Conservation (phyloP, 2,797 vertebrate species). For the Halcyon badia region DNA sequence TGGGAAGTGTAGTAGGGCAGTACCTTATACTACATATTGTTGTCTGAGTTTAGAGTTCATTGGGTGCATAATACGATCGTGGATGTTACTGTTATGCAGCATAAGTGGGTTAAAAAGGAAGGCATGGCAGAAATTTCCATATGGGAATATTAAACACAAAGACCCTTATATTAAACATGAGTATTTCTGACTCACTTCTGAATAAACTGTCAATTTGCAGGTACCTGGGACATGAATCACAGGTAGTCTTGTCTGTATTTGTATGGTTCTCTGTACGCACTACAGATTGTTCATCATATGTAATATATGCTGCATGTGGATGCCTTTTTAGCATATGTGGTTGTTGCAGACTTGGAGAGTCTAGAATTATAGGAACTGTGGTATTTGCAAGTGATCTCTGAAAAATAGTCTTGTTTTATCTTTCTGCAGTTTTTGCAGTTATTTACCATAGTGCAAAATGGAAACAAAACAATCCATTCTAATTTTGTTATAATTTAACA, state of each 20-base stretch:
- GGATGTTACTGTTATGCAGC: neutral
- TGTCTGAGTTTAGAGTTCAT: neutral
- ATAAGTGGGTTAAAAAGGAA: neutral
- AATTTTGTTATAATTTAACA: neutral
- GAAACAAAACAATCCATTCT: neutral
- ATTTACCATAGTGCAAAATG: neutral
- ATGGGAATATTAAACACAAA: neutral
- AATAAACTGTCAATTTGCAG: neutral
- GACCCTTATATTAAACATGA: neutral
- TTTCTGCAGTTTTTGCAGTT: neutral
- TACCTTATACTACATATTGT: neutral
- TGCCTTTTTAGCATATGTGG: neutral
- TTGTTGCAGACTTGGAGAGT: neutral
- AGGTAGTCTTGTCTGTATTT: neutral
- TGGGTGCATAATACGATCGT: neutral
- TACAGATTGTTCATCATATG: neutral
- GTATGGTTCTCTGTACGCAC: neutral
- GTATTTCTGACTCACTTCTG: neutral
- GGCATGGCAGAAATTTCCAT: neutral
- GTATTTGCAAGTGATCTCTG: neutral
- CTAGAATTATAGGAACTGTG: neutral
- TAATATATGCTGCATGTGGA: neutral
- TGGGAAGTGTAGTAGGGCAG: neutral
- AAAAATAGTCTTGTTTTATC: neutral
- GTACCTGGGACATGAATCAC: neutral